Evolutionary conservation across 2,797 vertebrate species (phyloP).

Genomic region (Hypotaenidia philippensis): DNA sequence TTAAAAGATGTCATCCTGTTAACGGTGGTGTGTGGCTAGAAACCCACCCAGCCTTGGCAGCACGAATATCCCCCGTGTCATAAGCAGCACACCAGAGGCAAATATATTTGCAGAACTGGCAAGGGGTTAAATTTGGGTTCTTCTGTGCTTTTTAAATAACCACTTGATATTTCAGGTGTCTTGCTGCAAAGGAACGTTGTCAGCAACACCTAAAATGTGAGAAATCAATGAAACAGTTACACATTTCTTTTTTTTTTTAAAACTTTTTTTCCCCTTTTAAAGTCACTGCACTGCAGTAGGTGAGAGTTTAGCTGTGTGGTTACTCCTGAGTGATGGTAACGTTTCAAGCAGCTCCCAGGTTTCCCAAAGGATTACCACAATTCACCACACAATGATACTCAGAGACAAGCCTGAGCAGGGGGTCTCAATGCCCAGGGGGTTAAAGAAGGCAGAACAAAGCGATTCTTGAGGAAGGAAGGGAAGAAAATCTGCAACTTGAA

Average conservation of each 20-base stretch:
- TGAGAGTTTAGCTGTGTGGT: background rate
- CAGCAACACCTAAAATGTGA: background rate
- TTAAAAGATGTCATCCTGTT: background rate
- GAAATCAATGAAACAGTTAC: background rate
- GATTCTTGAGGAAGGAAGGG: background rate
- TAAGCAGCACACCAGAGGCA: background rate
- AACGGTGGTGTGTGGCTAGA: background rate
- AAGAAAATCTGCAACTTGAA: background rate
- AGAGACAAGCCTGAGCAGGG: background rate
- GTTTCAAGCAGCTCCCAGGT: background rate
- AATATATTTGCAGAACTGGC: background rate
- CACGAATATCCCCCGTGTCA: background rate
- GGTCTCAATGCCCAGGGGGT: background rate
- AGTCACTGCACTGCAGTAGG: background rate
- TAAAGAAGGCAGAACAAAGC: background rate
- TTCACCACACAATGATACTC: background rate
- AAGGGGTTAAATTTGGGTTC: background rate
- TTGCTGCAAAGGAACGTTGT: background rate
- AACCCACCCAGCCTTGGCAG: background rate
- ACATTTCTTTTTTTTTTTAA: background rate
- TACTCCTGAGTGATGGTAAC: background rate
- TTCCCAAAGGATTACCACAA: background rate
- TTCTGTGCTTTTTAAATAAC: background rate
- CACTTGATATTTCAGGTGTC: background rate
- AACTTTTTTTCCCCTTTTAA: background rate